Base-by-base conservation (phyloP, 2,888 invertebrate species). In the Drosophila colorata region DNA sequence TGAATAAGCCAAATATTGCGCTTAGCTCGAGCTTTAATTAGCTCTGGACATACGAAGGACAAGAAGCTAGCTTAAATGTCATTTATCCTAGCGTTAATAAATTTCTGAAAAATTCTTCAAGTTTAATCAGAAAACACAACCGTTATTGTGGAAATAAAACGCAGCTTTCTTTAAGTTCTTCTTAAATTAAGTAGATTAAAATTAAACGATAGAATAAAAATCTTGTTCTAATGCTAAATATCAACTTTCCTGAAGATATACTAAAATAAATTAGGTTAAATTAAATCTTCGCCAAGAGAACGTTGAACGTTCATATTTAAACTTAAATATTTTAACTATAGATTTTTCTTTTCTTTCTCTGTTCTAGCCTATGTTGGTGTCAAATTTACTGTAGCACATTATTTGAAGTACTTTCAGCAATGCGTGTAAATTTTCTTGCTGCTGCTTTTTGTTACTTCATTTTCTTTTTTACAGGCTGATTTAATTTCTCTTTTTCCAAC, bases 351-450 rank as follows among this genome's bases (percentile, higher is more conserved):
- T 9, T 20, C 14, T 11, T 37, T 11, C 43, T 18, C n/a, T 33
- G 41, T n/a, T 52, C 55, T 9, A 28, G 28, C 8, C 28, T 28
- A 0, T 28, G 9, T 28, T 35, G 38, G 55, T 61, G 77, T 64
- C 66, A 70, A 80, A 75, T 75, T 66, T 70, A 66, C 64, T 75
- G 75, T 55, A 47, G 60, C 68, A 70, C 81, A 78, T 78, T 75
- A 81, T 78, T 69, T 69, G 41, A 43, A 56, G 74, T 61, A 79
- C 38, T 74, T 58, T 58, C 70, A 68, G 52, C 66, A 78, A 64
- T 28, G 69, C 78, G 78, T 75, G 65, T 68, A 75, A 78, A 72
- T 74, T 67, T 66, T 72, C 49, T 23, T 57, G 47, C 46, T 43
- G 28, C 9, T 31, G 11, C 1, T 33, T 31, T 31, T 64, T 58